Base-by-base conservation (phyloP, 2,113 vertebrate species). In the Corydoras sp. region DNA sequence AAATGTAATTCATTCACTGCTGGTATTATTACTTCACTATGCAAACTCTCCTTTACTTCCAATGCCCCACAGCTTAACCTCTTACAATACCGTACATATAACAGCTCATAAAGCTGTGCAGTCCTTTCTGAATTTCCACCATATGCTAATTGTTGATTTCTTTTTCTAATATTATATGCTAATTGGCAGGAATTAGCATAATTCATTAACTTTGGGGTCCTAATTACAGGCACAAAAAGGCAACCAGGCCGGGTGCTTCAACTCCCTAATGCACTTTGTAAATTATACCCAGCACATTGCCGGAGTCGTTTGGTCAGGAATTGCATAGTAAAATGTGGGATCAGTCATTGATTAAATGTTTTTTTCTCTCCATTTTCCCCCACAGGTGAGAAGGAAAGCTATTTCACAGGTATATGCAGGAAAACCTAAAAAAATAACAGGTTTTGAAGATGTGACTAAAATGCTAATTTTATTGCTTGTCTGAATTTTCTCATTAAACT, bases 161-260 rank as follows among this genome's bases (percentile, higher is more conserved):
- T 43, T 87, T 86, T 86, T 89, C 85, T 88, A 87, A 89, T 88
- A 86, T 84, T 82, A 85, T 89, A 89, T 89, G 88, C 86, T 89
- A 90, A 90, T 90, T 86, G 86, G 81, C 55, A 60, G 0, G 83
- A 86, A 89, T 89, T 89, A 88, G 83, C 89, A 90, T 90, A 90
- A 90, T 86, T 89, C 86, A 90, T 90, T 89, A 89, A 89, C 88
- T 89, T 89, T 87, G 80, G 84, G 85, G 84, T 82, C 82, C 89
- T 89, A 90, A 90, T 90, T 89, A 87, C 87, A 87, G 82, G 80
- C 69, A 84, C 87, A 83, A 82, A 84, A 82, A 80, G 81, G 75
- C 59, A 76, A 81, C 77, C 78, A 74, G 71, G 72, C 72, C 18
- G 77, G 86, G 88, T 84, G 87, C 83, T 63, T 74, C 14, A 86